phyloP scores from a whole-genome alignment of 2,797 vertebrate species.

The Hipposideros larvatus region DNA sequence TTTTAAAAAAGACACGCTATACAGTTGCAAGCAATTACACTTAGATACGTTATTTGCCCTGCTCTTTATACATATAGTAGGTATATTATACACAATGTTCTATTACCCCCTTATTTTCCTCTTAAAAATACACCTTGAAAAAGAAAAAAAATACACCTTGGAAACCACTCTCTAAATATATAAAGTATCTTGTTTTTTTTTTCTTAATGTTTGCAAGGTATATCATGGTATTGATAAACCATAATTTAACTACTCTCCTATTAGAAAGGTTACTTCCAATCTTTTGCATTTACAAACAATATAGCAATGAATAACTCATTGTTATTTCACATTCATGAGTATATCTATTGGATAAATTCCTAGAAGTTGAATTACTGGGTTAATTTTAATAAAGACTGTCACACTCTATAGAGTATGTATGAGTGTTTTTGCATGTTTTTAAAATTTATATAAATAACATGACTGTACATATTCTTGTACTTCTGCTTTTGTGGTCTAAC shows the following conservation, averaged over 20 bases:
- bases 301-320: neutral
- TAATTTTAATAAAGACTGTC: slow-evolving; percentile 32
- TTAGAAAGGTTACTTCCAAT: slow-evolving; percentile 35
- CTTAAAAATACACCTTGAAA: slow-evolving; percentile 45
- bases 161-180: slow-evolving; percentile 39
- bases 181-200: neutral
- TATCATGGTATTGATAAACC: neutral
- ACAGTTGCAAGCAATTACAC: neutral
- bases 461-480: neutral
- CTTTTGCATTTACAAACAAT: neutral
- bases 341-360: neutral
- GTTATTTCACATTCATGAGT: neutral
- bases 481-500: slow-evolving; percentile 38
- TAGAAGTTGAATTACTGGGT: neutral
- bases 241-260: neutral
- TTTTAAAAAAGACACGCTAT: neutral
- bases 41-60: neutral
- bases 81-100: neutral
- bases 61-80: neutral
- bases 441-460: slow-evolving; percentile 17
- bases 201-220: neutral
- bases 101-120: neutral
- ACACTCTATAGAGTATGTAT: neutral
- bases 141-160: neutral
- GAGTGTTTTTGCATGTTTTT: neutral